Conservation (phyloP, 2,888 invertebrate species). For the Callinectes sapidus region DNA sequence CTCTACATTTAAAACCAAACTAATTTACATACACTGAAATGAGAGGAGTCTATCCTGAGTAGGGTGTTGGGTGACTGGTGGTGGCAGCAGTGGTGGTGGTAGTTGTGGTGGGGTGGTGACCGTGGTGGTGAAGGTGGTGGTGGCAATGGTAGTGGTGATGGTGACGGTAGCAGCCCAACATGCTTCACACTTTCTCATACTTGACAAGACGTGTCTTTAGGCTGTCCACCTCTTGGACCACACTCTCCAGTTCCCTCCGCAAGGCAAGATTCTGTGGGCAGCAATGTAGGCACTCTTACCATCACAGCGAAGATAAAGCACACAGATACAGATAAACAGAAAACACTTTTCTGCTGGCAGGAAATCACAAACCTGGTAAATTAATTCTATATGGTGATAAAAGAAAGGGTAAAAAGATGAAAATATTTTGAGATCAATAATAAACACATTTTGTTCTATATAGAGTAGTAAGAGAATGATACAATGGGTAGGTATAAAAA, state of each 20-base stretch:
- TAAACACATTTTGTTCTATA: neutral
- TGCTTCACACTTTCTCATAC: constrained; percentile 45
- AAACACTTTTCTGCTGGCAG: neutral
- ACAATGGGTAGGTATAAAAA: neutral
- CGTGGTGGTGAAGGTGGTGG: neutral
- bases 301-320: neutral
- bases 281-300: constrained; percentile 6
- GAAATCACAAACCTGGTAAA: neutral
- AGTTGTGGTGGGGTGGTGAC: neutral
- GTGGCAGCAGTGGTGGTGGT: neutral
- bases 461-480: neutral
- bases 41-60: neutral
- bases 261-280: constrained; percentile 52
- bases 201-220: constrained; percentile 49
- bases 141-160: neutral
- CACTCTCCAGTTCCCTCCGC: constrained; percentile 47
- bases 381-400: neutral
- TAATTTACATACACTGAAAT: neutral
- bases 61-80: constrained; percentile 26
- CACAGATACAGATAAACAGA: neutral
- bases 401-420: neutral
- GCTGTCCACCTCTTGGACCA: constrained; percentile 41
- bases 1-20: neutral
- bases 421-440: neutral
- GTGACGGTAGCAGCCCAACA: neutral